Conservation (phyloP, 2,797 vertebrate genomes). For the Babyrousa celebensis region DNA sequence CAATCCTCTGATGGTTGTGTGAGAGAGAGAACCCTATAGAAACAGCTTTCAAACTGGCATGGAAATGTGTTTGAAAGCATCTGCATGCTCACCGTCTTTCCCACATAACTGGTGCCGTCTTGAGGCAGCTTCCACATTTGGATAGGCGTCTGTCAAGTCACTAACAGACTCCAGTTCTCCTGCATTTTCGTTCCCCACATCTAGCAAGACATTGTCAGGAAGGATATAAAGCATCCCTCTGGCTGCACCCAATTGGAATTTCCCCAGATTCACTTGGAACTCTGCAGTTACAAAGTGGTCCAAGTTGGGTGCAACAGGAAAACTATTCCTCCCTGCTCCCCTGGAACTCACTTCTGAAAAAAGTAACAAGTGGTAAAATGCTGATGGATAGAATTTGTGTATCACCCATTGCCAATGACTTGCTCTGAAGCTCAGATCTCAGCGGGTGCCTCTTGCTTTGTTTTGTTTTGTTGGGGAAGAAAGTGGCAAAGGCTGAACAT, state of each 20-base stretch:
- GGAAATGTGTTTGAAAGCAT: not conserved
- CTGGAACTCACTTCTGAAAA: not conserved
- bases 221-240: slow-evolving; percentile 14
- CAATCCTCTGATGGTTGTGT: not conserved
- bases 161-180: slow-evolving; percentile 33
- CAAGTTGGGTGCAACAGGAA: not conserved
- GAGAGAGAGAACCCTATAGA: not conserved
- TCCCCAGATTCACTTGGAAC: slow-evolving; percentile 33
- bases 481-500: not conserved
- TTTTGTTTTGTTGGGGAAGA: not conserved
- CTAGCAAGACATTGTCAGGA: not conserved
- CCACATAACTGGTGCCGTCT: slow-evolving; percentile 17
- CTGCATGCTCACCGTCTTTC: slow-evolving; percentile 1
- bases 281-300: not conserved
- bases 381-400: not conserved
- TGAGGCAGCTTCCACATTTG: slow-evolving; percentile 41
- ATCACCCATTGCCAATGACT: not conserved
- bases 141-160: not conserved
- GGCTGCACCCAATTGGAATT: not conserved
- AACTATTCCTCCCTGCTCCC: not conserved
- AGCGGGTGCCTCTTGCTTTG: not conserved
- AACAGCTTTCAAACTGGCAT: not conserved
- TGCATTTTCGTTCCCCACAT: not conserved
- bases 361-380: slow-evolving; percentile 14
- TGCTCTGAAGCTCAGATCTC: not conserved